Base-by-base conservation (phyloP, 2,797 vertebrate species). In the Tangara arthus region DNA sequence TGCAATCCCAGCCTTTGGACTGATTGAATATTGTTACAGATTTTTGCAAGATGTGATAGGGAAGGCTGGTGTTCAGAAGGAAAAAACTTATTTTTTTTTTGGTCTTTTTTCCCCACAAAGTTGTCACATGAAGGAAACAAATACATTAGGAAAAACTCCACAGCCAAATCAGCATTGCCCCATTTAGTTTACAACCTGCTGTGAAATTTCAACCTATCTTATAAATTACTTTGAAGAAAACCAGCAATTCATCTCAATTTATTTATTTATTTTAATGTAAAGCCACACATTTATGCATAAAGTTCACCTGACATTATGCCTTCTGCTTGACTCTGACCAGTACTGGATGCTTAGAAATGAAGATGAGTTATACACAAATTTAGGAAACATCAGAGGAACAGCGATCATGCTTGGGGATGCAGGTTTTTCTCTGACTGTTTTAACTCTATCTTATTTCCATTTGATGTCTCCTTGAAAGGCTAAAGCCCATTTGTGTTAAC, bases 151-250 rank as follows among this genome's bases (percentile, higher is more conserved):
- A 15, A 56, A 79, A 50, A 37, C 3, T 35, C 30, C 9, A 35
- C 11, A n/a, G 12, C 5, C 3, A 0, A 46, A 65, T 61, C n/a
- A 42, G 1, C 0, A 0, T 15, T 42, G 9, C 3, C 8, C 9
- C 26, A 26, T n/a, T 50, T 65, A 57, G 7, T 82, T 64, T 55
- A 28, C 11, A 69, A 20, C 9, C 4, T 69, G 7, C 37, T 65
- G 22, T 34, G 26, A 76, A 79, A 49, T 44, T 63, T 85, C 15
- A 19, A 19, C 34, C 8, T 46, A 2, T 7, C 6, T 47, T 65
- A 10, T 15, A 50, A 78, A 8, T 42, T 70, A 55, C 27, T 77
- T 66, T 30, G 8, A 50, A 55, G 16, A 65, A 65, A 61, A 72
- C 1, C 7, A 79, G 10, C 60, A 63, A 11, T 60, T 5, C 0